Percentiles rank a stretch among this genome's conserved stretches.
phyloP scores from a whole-genome alignment of 1,140 invertebrate genomes.

The Dufourea novaeangliae region DNA sequence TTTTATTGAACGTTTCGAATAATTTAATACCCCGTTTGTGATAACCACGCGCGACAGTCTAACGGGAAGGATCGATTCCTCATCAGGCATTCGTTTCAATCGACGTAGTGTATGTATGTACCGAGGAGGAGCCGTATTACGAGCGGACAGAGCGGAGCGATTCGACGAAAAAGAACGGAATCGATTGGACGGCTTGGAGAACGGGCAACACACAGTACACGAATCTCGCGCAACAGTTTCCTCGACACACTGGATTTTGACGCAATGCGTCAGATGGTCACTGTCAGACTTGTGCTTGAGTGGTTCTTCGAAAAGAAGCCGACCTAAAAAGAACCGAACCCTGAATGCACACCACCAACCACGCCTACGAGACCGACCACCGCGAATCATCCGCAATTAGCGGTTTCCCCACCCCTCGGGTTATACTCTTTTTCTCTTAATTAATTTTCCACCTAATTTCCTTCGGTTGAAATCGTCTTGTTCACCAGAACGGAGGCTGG shows the following conservation, averaged over 20 bases:
- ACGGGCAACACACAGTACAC: neutral
- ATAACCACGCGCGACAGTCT: neutral
- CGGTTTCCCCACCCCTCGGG: neutral
- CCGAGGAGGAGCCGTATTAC: too few species aligned
- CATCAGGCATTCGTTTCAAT: neutral
- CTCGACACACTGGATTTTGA: constrained; percentile 55
- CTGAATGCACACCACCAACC: constrained; percentile 29
- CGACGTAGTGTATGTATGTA: neutral
- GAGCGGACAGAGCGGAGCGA: neutral
- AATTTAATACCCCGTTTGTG: too few species aligned
- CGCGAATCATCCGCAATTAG: constrained; percentile 12
- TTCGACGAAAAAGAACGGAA: neutral
- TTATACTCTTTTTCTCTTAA: neutral
- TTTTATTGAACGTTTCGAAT: too few species aligned
- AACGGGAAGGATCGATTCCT: neutral
- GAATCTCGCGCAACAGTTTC: constrained; percentile 36
- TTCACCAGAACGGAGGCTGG: neutral
- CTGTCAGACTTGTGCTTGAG: constrained; percentile 39
- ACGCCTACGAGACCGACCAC: neutral
- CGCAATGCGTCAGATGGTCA: constrained; percentile 59
- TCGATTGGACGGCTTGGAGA: neutral
- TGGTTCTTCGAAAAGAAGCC: constrained; percentile 42
- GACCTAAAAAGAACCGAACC: constrained; percentile 52
- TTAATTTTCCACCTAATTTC: constrained; percentile 15
- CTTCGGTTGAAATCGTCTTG: neutral